Conservation (phyloP, 2,113 vertebrate genomes). For the Syrmaticus mikado region DNA sequence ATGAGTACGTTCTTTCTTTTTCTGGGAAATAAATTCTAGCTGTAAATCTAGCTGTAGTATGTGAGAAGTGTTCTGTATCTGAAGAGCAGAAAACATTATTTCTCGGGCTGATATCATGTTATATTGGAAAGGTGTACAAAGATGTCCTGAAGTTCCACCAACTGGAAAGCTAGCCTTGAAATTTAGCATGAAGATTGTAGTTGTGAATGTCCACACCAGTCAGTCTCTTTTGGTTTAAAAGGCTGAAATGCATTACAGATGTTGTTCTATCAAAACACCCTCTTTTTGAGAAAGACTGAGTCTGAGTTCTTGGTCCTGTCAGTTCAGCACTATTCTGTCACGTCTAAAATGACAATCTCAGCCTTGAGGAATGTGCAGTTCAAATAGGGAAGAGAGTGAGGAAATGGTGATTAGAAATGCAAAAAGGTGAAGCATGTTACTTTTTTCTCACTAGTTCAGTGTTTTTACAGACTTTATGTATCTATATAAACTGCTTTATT, state of each 20-base stretch:
- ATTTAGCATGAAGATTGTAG: background rate
- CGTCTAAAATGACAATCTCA: background rate
- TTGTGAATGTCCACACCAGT: background rate
- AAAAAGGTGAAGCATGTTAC: background rate
- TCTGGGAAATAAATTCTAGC: background rate
- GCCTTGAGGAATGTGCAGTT: background rate
- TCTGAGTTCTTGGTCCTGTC: background rate
- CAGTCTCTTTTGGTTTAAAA: background rate
- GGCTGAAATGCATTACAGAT: background rate
- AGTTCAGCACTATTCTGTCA: background rate
- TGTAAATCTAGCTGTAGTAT: background rate
- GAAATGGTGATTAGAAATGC: background rate
- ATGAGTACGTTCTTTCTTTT: background rate
- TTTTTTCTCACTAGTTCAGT: background rate
- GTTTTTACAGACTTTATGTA: background rate
- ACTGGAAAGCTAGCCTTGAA: background rate
- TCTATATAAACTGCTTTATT: background rate
- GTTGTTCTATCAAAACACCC: background rate
- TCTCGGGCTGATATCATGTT: background rate
- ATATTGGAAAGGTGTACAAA: background rate
- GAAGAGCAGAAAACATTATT: background rate
- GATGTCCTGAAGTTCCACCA: background rate
- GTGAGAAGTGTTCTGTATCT: background rate
- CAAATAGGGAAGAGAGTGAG: background rate
- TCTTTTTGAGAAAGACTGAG: background rate